phyloP scores from a whole-genome alignment of 2,888 invertebrate genomes.

The Schizaphis graminum region DNA sequence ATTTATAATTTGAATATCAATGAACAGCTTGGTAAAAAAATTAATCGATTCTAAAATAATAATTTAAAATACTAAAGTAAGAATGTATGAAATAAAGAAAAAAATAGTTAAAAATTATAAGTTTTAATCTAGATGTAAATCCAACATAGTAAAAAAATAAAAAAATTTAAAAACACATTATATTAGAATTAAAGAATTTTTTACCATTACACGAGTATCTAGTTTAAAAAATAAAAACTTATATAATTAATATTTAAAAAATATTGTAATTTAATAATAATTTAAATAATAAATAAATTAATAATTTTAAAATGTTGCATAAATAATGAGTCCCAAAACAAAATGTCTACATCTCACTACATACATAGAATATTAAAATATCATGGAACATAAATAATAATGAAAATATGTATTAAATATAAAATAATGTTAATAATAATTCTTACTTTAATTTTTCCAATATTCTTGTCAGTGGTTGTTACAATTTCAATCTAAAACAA shows the following conservation, averaged over 20 bases:
- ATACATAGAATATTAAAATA: neutral
- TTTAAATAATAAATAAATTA: too few species aligned
- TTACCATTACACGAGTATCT: neutral
- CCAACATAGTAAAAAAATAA: neutral
- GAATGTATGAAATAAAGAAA: neutral
- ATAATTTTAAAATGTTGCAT: neutral
- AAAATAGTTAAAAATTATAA: neutral
- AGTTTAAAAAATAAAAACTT: neutral
- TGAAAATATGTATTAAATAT: neutral
- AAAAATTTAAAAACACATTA: neutral
- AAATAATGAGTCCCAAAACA: neutral
- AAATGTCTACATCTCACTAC: neutral
- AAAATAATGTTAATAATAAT: neutral
- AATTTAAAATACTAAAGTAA: conserved; percentile 34
- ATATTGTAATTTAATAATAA: too few species aligned
- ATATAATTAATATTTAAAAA: neutral
- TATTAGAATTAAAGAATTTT: neutral
- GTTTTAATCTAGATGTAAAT: neutral
- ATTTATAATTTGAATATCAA: conserved; percentile 57
- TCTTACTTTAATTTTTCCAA: conserved; percentile 61
- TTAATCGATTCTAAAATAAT: conserved; percentile 48
- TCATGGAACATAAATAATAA: neutral
- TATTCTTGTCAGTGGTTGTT: conserved; percentile 52
- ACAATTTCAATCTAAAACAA: conserved; percentile 57
- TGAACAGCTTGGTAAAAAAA: conserved; percentile 18